Conservation (phyloP, 2,888 invertebrate genomes). For the Mythimna impura region DNA sequence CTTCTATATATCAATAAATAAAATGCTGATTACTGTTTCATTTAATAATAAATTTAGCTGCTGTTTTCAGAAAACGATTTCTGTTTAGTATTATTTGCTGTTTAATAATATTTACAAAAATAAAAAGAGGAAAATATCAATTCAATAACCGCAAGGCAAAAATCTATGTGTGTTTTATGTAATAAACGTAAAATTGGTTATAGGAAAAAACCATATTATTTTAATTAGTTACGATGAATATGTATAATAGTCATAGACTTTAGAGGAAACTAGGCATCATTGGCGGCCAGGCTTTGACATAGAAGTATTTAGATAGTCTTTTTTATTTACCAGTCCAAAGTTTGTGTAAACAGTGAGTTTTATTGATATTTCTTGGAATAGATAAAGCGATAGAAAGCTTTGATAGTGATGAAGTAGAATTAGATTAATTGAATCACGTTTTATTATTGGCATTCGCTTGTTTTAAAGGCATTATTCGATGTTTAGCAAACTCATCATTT, state of each 20-base stretch:
- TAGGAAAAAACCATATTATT: constrained; percentile 5
- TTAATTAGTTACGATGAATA: constrained; percentile 14
- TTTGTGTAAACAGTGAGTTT: neutral
- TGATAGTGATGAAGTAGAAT: constrained; percentile 2
- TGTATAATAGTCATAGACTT: neutral
- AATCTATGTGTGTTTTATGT: neutral
- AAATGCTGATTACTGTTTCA: too few relatives aligned
- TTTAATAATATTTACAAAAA: too few relatives aligned
- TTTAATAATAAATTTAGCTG: too few relatives aligned
- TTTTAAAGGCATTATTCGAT: neutral
- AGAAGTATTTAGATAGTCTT: neutral
- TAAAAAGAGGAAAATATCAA: neutral
- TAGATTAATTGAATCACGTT: neutral
- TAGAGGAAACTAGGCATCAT: constrained; percentile 5
- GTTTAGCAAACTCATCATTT: neutral
- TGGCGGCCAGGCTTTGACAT: neutral
- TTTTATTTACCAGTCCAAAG: constrained; percentile 6
- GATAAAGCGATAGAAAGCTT: constrained; percentile 3
- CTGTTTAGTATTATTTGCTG: too few relatives aligned
- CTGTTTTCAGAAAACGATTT: too few relatives aligned
- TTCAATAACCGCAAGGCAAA: neutral
- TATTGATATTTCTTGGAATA: constrained; percentile 28
- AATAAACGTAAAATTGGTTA: neutral
- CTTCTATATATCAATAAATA: too few relatives aligned
- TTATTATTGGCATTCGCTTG: neutral